Evolutionary conservation across 2,797 vertebrate species (phyloP), one percentile per base, ranked within the genome.

Genomic region (Graptemys geographica): DNA sequence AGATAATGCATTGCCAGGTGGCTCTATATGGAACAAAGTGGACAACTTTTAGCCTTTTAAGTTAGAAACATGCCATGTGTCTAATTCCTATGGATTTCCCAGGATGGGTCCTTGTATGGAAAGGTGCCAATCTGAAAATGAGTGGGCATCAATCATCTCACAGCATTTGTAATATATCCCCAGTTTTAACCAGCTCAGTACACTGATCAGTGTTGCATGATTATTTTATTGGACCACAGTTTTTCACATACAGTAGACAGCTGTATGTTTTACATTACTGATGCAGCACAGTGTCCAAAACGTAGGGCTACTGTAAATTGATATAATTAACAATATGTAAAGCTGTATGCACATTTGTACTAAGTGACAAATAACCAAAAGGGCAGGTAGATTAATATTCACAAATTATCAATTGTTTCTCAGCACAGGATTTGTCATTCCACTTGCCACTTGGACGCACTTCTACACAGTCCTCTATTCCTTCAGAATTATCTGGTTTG

Each of bases 401-500:
- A 84, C 76, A 90, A 65, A 89, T 12, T 74, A 88, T 56, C 56
- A 84, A 51, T n/a, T 8, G 5, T 5, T 62, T 90, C 1, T 81
- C 13, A n/a, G 28, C 25, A 74, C n/a, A 88, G 5, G 8, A 47
- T 33, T 19, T 93, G 2, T 76, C 79, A 69, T 94, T 89, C 87
- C 28, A 56, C 84, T n/a, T 87, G 88, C 87, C 91, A 2, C 81
- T 23, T 18, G 12, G 57, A 83, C 91, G 47, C 12, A 57, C 11
- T 86, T 85, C 72, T n/a, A n/a, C 57, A 28, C 69, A 93, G 23
- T 65, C 47, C 69, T 95, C 87, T 4, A 7, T 89, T 93, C 27
- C 79, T 79, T 2, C 89, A 84, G 47, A 81, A 69, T 92, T 25
- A 87, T 74, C 94, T 69, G 37, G 57, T 69, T 96, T 56, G 65